Conservation (phyloP, 2,797 vertebrate species). For the Coluber constrictor region DNA sequence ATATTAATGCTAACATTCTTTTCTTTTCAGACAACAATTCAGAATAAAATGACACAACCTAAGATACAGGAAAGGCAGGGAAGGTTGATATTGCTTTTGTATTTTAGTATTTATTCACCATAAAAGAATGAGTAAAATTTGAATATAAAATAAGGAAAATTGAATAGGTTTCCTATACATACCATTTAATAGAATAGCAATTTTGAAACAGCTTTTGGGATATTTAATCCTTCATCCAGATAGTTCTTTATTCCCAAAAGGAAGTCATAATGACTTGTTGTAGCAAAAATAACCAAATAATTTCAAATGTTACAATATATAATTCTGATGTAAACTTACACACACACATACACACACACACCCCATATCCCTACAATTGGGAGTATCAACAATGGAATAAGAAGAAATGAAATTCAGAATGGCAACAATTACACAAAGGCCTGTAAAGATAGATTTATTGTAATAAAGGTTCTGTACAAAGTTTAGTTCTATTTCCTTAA, state of each 20-base stretch:
- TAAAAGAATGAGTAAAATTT: background rate
- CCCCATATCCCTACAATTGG: background rate
- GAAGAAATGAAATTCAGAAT: background rate
- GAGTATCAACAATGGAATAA: background rate
- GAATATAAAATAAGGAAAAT: background rate
- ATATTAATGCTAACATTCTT: background rate
- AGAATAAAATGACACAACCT: background rate
- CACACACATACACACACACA: background rate
- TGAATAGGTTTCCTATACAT: background rate
- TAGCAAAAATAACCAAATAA: background rate
- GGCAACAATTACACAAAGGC: background rate
- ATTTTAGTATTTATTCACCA: background rate
- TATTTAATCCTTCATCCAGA: background rate
- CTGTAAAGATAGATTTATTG: background rate
- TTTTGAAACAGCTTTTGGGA: background rate
- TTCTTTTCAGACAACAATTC: background rate
- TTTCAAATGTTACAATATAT: background rate
- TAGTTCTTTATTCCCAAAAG: background rate
- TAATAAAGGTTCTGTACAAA: background rate
- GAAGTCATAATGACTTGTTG: background rate
- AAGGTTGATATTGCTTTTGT: background rate
- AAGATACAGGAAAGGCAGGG: background rate
- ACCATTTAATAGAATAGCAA: background rate
- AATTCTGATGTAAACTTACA: background rate
- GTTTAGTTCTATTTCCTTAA: background rate